Conservation (phyloP, 2,888 invertebrate genomes). For the Nephrotoma flavescens region DNA sequence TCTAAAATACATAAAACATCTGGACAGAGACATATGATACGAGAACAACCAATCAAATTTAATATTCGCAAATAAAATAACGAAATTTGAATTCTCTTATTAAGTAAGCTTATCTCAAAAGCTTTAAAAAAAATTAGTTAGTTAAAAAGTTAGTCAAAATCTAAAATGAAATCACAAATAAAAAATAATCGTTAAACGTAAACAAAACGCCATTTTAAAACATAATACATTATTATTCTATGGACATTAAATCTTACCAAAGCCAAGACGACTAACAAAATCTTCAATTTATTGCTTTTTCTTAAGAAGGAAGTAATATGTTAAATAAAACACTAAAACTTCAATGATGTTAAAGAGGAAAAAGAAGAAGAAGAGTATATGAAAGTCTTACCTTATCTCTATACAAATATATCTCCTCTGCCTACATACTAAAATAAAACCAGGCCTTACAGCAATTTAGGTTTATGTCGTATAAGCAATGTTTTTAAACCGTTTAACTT, state of each 20-base stretch:
- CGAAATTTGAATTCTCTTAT: too few relatives aligned
- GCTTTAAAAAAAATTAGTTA: neutral
- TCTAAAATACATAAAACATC: too few relatives aligned
- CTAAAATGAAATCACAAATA: neutral
- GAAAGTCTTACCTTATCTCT: neutral
- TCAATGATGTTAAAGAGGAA: neutral
- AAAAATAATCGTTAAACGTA: neutral
- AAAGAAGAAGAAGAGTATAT: neutral
- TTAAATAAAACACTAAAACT: neutral
- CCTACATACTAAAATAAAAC: neutral
- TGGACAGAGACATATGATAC: too few relatives aligned
- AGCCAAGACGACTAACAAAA: neutral
- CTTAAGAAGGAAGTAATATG: neutral
- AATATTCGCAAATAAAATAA: too few relatives aligned
- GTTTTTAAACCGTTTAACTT: neutral
- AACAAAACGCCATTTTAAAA: neutral
- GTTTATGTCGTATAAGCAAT: neutral
- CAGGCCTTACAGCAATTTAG: neutral
- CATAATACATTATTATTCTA: neutral
- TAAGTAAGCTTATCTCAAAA: too few relatives aligned
- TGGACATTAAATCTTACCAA: neutral
- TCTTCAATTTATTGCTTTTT: neutral
- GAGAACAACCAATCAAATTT: too few relatives aligned
- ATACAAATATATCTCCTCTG: neutral
- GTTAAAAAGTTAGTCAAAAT: neutral